Conservation (phyloP, 2,797 vertebrate genomes). For the Hipposideros larvatus region DNA sequence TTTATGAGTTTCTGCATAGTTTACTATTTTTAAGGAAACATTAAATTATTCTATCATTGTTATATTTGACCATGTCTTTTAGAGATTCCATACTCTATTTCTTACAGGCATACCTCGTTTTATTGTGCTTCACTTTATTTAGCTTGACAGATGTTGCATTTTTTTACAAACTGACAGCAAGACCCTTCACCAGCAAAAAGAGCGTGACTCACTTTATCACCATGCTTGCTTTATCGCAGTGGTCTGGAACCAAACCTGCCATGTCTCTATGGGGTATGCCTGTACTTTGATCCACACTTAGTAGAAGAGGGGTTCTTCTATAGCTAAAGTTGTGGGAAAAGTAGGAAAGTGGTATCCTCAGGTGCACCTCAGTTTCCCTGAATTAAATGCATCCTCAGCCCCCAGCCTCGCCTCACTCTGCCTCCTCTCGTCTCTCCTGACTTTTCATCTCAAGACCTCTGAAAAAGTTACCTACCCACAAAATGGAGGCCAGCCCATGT, state of each 20-base stretch:
- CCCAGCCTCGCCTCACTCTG: background rate
- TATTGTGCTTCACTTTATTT: background rate
- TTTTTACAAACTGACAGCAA: background rate
- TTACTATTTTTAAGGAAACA: slow-evolving; percentile 19
- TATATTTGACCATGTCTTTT: background rate
- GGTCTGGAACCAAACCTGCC: background rate
- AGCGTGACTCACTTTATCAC: background rate
- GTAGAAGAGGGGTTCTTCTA: background rate
- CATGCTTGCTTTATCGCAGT: background rate
- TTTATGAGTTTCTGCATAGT: background rate
- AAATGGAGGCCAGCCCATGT: background rate
- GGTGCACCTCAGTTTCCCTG: background rate
- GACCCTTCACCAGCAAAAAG: background rate
- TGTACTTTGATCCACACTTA: background rate
- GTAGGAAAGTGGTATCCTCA: rapidly evolving
- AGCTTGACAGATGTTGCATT: background rate
- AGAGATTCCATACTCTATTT: background rate
- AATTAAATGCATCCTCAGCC: background rate
- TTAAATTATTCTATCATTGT: background rate
- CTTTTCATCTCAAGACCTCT: background rate
- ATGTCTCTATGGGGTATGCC: background rate
- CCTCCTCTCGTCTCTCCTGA: too few relatives aligned
- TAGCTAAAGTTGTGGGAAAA: background rate
- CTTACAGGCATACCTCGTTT: background rate
- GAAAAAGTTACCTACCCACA: background rate